Evolutionary conservation across 2,888 invertebrate species (phyloP).

Genomic region (Ganaspis brasiliensis): DNA sequence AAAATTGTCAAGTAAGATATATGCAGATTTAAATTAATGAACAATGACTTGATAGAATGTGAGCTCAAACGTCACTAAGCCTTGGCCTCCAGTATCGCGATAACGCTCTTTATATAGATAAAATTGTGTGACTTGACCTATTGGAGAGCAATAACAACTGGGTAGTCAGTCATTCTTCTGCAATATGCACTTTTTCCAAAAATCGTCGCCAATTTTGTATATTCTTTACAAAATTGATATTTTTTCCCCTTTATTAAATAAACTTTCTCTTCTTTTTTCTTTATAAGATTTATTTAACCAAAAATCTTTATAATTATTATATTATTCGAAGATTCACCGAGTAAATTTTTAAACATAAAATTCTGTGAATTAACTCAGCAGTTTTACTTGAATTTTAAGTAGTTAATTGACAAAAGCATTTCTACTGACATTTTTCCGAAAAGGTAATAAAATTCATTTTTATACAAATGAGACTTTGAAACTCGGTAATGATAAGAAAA

Average conservation of each 20-base stretch:
- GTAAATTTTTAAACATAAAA: too few species aligned
- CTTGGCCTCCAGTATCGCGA: constrained; percentile 70
- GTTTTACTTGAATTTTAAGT: too few species aligned
- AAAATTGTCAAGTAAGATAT: constrained; percentile 26
- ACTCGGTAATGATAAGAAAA: constrained; percentile 17
- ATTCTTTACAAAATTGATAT: background rate
- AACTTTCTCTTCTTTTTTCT: too few species aligned
- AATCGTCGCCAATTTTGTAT: background rate
- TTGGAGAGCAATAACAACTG: constrained; percentile 58
- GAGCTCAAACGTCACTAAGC: constrained; percentile 62
- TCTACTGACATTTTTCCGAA: background rate
- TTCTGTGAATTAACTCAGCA: too few species aligned
- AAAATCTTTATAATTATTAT: too few species aligned
- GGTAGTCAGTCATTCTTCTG: background rate
- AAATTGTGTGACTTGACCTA: constrained; percentile 64
- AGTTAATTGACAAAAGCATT: too few species aligned
- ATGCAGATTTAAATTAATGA: constrained; percentile 27
- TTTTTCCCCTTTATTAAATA: too few species aligned
- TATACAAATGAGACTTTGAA: constrained; percentile 22
- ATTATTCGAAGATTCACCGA: too few species aligned
- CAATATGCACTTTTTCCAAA: constrained; percentile 23
- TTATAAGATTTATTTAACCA: too few species aligned
- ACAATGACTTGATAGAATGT: constrained; percentile 50
- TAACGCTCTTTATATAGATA: constrained; percentile 68
- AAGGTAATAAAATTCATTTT: background rate